Percentiles rank a stretch among this genome's conserved stretches.
Conservation (phyloP, 2,113 vertebrate genomes). For the Bettongia penicillata region DNA sequence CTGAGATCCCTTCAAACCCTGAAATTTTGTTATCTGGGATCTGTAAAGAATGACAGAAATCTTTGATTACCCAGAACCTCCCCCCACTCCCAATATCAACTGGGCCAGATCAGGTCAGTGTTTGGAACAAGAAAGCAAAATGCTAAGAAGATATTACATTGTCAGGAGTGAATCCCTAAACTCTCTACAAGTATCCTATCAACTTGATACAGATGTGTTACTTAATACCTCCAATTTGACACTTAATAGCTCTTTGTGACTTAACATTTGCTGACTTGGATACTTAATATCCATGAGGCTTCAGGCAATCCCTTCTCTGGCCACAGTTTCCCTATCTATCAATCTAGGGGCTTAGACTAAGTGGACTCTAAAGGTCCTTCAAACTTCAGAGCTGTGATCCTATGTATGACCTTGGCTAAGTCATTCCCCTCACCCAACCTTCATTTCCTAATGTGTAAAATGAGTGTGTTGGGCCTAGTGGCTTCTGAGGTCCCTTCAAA, state of each 20-base stretch:
- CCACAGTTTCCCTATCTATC: constrained; percentile 29
- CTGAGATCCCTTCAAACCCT: too few species aligned
- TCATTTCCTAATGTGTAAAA: neutral
- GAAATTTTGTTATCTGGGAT: neutral
- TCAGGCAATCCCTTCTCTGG: constrained; percentile 3
- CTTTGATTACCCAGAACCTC: neutral
- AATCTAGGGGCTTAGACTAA: neutral
- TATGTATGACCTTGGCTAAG: neutral
- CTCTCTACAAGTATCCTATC: too few species aligned
- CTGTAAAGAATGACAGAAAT: neutral
- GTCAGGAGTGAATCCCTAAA: too few species aligned
- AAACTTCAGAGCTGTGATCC: neutral
- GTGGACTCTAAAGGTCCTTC: neutral
- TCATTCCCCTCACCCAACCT: neutral
- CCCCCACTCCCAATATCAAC: neutral
- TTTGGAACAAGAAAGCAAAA: neutral
- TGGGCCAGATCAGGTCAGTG: neutral
- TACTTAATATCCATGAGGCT: neutral
- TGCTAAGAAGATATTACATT: too few species aligned
- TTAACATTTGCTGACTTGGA: neutral
- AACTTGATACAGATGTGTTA: neutral
- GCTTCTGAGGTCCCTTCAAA: neutral
- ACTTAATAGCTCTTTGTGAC: neutral
- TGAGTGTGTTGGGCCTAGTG: neutral
- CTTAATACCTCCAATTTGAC: neutral